Evolutionary conservation across 2,888 invertebrate species (phyloP), one percentile per base, ranked within the genome.

Genomic region (Sarcophaga subvicina): DNA sequence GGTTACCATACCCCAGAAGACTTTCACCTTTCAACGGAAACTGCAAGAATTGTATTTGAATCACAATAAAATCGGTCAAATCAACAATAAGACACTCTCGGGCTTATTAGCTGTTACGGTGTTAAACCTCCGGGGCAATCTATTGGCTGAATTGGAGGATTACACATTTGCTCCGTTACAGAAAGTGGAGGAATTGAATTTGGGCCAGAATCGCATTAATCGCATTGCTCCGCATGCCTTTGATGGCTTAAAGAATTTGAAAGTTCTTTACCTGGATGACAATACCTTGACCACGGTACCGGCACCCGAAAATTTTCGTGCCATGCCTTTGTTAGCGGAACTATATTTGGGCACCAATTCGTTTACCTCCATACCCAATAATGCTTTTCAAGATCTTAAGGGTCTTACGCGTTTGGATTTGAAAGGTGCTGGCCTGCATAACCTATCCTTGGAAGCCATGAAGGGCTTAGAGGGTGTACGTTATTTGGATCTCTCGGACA

Each of bases 121-220:
- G 63, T 94, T 98, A 73, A 98, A 97, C 93, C 93, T 98, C 79
- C 95, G 97, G 77, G 96, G 96, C 89, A 98, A 98, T 93, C 96
- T 97, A 90, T 93, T 98, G 76, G 97, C 97, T 91, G 96, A 96
- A 90, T 94, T 98, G 60, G 96, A 96, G 14, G 95, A 95, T 89
- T 96, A 96, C 60, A 94, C 97, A 17, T 98, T 98, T 92, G 94
- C 96, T 0, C 95, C 96, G 62, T 94, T 98, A 89, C 95, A 95
- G 1, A 96, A 96, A 92, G 94, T 98, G 89, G 97, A 97, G 91
- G 98, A 98, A 93, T 94, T 98, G 75, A 97, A 98, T 94, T 94
- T 98, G 86, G 97, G 97, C 20, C 96, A 97, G 93, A 98, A 98
- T 92, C 95, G 97, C 90, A 97, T 98, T 91, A 96, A 96, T 22